Percentiles rank a stretch among this genome's conserved stretches.
phyloP scores from a whole-genome alignment of 2,797 vertebrate species.

The Oreonectes daqikongensis region DNA sequence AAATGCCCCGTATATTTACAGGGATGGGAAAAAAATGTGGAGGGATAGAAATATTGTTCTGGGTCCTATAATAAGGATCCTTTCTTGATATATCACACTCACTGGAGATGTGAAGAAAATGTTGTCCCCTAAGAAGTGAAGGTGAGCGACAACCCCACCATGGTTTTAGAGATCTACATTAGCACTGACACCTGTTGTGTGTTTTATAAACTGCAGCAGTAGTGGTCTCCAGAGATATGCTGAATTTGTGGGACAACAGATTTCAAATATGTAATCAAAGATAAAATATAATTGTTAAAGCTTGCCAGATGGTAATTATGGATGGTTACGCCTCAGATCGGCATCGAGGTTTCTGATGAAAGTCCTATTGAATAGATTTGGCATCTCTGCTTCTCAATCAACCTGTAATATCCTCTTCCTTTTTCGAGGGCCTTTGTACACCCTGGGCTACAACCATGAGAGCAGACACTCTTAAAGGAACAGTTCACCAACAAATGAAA shows the following conservation, averaged over 20 bases:
- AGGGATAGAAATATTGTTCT: background rate
- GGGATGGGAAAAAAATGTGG: too few species aligned
- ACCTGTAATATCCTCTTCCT: constrained; percentile 66
- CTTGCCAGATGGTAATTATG: constrained; percentile 15
- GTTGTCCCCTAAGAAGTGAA: background rate
- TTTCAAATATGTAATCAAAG: background rate
- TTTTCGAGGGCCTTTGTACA: constrained; percentile 54
- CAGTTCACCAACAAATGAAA: too few species aligned
- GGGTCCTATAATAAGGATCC: too few species aligned
- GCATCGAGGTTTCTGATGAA: constrained; percentile 58
- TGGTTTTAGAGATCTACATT: constrained; percentile 4
- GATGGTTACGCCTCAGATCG: constrained; percentile 37
- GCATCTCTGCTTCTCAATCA: constrained; percentile 46
- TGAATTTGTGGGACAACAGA: constrained; percentile 9
- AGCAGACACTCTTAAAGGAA: constrained; percentile 39
- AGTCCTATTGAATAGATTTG: constrained; percentile 54
- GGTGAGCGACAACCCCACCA: background rate
- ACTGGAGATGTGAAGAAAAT: background rate
- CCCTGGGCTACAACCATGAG: constrained; percentile 64
- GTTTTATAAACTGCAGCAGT: constrained; percentile 34
- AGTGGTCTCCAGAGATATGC: background rate
- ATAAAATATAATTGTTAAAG: background rate
- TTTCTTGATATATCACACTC: background rate
- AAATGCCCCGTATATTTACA: background rate
- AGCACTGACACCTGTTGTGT: constrained; percentile 44